These are phyloP conservation scores for Planococcus citri DNA, from an alignment of 1,140 invertebrate genomes.

Conservation along the genomic window DNA sequence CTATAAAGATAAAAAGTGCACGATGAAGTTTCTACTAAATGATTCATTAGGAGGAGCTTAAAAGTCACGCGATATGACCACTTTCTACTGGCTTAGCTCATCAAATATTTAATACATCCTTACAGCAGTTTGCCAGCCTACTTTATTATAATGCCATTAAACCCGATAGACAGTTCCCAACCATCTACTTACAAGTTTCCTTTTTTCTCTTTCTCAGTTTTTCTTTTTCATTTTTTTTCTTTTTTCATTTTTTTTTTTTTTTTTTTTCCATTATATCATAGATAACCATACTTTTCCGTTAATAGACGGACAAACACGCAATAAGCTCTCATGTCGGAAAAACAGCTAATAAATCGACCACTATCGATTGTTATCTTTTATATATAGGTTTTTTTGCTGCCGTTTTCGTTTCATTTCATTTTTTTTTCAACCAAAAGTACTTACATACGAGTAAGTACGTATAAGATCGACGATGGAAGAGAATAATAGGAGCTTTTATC, in stretches of 20 bases:
- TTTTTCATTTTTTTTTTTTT: too few species aligned
- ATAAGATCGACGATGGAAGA: background rate
- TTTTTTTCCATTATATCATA: constrained; percentile 4
- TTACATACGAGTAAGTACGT: too few species aligned
- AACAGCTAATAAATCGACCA: constrained; percentile 3
- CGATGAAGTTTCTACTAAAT: constrained; percentile 17
- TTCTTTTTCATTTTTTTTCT: background rate
- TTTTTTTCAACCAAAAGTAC: too few species aligned
- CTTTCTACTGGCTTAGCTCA: constrained; percentile 17
- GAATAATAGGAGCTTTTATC: background rate
- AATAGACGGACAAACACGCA: background rate
- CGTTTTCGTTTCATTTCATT: background rate
- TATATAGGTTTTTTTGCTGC: background rate
- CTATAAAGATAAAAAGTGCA: constrained; percentile 13
- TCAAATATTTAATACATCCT: constrained; percentile 20
- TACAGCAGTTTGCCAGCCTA: constrained; percentile 19
- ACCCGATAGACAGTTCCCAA: constrained; percentile 5
- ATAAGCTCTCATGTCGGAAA: background rate
- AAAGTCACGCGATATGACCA: constrained; percentile 18
- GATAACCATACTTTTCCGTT: constrained; percentile 3
- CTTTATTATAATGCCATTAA: constrained; percentile 16
- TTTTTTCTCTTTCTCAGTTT: background rate
- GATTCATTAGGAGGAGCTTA: constrained; percentile 19
- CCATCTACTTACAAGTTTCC: background rate
- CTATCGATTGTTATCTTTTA: constrained; percentile 4